These are phyloP conservation scores for Actinia equina DNA, from an alignment of 64 coral and sea anemone species.

Conservation along the genomic window DNA sequence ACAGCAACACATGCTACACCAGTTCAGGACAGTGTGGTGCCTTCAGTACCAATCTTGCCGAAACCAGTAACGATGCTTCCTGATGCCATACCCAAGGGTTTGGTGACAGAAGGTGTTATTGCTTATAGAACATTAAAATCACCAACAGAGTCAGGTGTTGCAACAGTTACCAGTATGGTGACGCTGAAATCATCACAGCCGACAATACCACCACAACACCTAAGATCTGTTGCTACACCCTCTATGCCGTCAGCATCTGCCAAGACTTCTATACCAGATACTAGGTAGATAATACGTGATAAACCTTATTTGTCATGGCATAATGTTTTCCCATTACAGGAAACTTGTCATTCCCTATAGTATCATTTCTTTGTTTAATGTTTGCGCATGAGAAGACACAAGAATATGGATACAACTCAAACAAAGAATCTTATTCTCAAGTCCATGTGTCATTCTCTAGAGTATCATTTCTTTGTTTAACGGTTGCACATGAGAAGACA, in stretches of 20 bases:
- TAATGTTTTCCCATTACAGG: too few species aligned
- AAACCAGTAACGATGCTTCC: neutral
- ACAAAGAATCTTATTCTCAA: too few species aligned
- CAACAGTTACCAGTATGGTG: constrained; percentile 15
- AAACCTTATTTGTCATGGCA: too few species aligned
- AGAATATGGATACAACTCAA: too few species aligned
- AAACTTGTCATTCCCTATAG: too few species aligned
- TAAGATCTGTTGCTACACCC: neutral
- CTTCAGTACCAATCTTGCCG: neutral
- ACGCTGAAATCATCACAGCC: constrained; percentile 36
- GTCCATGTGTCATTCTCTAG: too few species aligned
- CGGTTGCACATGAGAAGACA: too few species aligned
- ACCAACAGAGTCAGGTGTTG: constrained; percentile 11
- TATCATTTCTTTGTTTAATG: too few species aligned
- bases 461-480: too few species aligned
- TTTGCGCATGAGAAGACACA: too few species aligned
- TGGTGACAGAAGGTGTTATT: neutral
- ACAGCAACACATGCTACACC: neutral
- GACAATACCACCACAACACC: constrained; percentile 40
- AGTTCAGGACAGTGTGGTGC: neutral
- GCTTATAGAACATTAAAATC: constrained; percentile 47
- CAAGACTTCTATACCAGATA: neutral
- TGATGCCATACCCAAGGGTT: neutral
- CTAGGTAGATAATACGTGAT: neutral
- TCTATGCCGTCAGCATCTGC: constrained; percentile 15